phyloP scores from a whole-genome alignment of 1,140 invertebrate genomes.

The Muscidifurax raptorellus region DNA sequence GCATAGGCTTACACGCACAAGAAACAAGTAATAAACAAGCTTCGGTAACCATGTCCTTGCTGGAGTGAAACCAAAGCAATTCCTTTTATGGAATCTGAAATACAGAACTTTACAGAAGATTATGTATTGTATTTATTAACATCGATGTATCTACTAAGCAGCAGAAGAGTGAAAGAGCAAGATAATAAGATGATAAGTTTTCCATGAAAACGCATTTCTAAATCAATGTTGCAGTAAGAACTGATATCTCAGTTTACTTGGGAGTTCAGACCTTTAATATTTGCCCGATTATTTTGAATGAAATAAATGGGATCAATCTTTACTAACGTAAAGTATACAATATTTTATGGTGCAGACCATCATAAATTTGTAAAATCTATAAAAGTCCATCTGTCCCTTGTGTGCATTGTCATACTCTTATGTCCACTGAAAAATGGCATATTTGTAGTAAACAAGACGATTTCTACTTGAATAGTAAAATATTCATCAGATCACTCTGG shows the following conservation, averaged over 20 bases:
- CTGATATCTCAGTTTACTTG: not conserved
- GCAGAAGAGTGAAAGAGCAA: not conserved
- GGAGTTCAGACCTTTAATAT: too few relatives aligned
- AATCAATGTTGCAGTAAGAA: not conserved
- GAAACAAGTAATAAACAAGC: not conserved
- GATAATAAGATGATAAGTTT: not conserved
- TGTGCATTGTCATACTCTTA: slow-evolving; percentile 22
- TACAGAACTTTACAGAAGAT: too few relatives aligned
- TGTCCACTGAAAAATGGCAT: slow-evolving; percentile 7
- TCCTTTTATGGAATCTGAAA: not conserved
- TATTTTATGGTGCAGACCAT: not conserved
- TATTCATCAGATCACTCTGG: not conserved
- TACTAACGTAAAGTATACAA: not conserved
- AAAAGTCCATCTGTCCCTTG: slow-evolving; percentile 49
- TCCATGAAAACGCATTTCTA: not conserved
- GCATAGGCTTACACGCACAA: not conserved
- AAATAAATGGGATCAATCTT: not conserved
- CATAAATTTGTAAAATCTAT: not conserved
- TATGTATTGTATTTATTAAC: too few relatives aligned
- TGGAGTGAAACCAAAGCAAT: not conserved
- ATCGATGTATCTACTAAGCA: not conserved
- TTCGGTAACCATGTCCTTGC: too few relatives aligned
- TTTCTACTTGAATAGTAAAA: slow-evolving; percentile 35
- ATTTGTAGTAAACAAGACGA: not conserved
- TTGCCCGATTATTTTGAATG: too few relatives aligned